Conservation (phyloP, 2,888 invertebrate species). For the Gymnocheta viridis region DNA sequence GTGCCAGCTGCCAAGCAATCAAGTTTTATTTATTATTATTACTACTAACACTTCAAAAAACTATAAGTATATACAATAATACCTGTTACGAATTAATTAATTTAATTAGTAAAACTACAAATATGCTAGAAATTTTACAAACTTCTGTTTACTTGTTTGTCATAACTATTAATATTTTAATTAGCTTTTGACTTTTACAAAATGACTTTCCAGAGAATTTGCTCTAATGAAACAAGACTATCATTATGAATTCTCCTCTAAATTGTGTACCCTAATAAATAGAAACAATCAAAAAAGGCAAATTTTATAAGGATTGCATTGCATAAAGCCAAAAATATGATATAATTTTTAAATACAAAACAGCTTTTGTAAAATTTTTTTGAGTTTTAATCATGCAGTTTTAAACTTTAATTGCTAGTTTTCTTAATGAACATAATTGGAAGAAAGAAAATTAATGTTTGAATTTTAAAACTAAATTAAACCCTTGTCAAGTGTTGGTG, state of each 20-base stretch:
- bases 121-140: background rate
- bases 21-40: no score
- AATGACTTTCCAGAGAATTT: background rate
- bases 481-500: background rate
- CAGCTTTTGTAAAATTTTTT: background rate
- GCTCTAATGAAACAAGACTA: background rate
- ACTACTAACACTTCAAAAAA: no score
- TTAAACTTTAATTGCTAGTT: background rate
- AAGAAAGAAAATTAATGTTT: background rate
- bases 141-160: background rate
- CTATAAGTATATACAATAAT: background rate
- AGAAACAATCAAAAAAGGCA: conserved; percentile 4
- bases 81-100: background rate
- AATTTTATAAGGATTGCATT: background rate
- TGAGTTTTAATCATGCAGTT: conserved; percentile 21
- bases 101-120: conserved; percentile 14
- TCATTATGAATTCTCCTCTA: background rate
- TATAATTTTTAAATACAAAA: background rate
- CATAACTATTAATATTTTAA: conserved; percentile 35
- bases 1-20: no score
- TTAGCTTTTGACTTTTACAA: background rate
- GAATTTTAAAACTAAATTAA: background rate
- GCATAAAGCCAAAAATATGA: background rate
- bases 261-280: background rate
- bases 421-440: background rate